Conservation (phyloP, 2,888 invertebrate species). For the Toxonevra muliebris region DNA sequence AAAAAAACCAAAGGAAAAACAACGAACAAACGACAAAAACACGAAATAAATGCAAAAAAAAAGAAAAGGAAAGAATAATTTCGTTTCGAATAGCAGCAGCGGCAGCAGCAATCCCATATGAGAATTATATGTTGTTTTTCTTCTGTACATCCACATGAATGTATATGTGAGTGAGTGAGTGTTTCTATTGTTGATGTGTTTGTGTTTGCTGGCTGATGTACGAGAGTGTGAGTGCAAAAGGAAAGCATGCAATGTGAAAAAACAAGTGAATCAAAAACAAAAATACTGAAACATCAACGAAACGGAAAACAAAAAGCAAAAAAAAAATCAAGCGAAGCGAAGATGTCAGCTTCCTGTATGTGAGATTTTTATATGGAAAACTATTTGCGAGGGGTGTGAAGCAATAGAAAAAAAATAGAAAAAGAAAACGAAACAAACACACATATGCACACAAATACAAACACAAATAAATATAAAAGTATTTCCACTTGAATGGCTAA, state of each 20-base stretch:
- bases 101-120: constrained; percentile 36
- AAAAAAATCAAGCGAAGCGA: constrained; percentile 15
- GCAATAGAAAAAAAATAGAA: constrained; percentile 17
- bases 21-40: constrained; percentile 37
- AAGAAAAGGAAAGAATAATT: not conserved
- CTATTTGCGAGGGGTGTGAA: constrained; percentile 22
- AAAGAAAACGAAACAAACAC: constrained; percentile 22
- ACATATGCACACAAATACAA: not conserved
- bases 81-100: constrained; percentile 42
- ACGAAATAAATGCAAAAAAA: constrained; percentile 25
- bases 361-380: constrained; percentile 33
- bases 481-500: constrained; percentile 22
- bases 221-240: constrained; percentile 1
- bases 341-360: constrained; percentile 30
- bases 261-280: constrained; percentile 30
- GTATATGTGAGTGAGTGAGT: not conserved
- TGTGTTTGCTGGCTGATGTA: constrained; percentile 16
- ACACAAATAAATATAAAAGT: constrained; percentile 4
- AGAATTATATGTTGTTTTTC: constrained; percentile 8
- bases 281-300: constrained; percentile 26
- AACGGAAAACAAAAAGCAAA: constrained; percentile 30
- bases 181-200: constrained; percentile 8
- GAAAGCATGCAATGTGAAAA: constrained; percentile 18
- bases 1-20: constrained; percentile 38
- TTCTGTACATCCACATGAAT: not conserved